Evolutionary conservation across 2,113 vertebrate genomes (phyloP).

Genomic region (Polyodon spathula): DNA sequence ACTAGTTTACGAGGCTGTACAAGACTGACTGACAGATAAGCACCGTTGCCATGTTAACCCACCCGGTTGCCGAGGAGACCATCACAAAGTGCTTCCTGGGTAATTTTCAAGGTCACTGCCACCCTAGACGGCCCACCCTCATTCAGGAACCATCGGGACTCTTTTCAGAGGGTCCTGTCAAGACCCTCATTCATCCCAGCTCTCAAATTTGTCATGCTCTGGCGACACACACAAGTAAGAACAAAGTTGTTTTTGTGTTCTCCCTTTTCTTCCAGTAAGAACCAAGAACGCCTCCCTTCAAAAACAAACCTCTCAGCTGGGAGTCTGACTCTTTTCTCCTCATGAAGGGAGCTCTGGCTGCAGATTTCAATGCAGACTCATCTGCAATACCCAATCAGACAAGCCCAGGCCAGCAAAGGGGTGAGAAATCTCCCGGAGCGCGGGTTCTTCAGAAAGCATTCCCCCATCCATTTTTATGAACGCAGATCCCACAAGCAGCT

Average conservation of each 20-base stretch:
- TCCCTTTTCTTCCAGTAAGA: background rate
- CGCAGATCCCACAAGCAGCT: too few species aligned
- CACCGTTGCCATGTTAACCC: conserved; percentile 58
- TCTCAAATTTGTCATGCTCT: conserved; percentile 56
- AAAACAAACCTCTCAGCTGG: too few species aligned
- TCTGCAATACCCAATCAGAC: too few species aligned
- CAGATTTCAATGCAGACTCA: too few species aligned
- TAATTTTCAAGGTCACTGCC: conserved; percentile 67
- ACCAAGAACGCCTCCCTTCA: conserved; percentile 6
- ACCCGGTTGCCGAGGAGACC: conserved; percentile 59
- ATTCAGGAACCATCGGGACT: conserved; percentile 52
- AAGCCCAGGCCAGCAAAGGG: too few species aligned
- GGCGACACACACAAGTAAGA: conserved; percentile 42
- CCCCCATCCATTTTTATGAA: too few species aligned
- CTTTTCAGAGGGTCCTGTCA: conserved; percentile 58
- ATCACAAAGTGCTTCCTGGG: conserved; percentile 64
- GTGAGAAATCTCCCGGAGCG: too few species aligned
- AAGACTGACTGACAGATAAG: conserved; percentile 46
- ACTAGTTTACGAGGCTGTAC: conserved; percentile 47
- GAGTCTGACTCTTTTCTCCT: too few species aligned
- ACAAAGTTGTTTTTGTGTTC: conserved; percentile 44
- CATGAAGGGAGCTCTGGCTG: too few species aligned
- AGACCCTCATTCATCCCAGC: conserved; percentile 58
- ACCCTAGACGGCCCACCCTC: conserved; percentile 58
- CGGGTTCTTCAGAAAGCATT: too few species aligned